phyloP scores from a whole-genome alignment of 2,113 vertebrate species.

The Sinocyclocheilus anophthalmus region DNA sequence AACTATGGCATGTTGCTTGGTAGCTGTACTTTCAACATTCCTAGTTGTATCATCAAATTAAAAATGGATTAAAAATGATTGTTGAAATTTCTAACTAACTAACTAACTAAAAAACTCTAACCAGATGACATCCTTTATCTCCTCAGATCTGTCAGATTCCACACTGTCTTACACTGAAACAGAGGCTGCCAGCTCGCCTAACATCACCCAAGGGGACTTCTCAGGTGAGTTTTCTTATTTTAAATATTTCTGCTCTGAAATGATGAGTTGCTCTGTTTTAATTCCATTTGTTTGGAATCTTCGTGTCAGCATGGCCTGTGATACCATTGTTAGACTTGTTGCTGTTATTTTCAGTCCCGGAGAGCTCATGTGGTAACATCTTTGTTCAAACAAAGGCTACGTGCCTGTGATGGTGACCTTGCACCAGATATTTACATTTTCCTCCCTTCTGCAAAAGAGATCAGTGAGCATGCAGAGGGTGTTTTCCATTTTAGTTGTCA shows the following conservation, averaged over 20 bases:
- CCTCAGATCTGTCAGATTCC: slow-evolving; percentile 94
- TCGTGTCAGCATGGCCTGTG: background rate
- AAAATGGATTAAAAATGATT: background rate
- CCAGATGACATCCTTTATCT: slow-evolving; percentile 32
- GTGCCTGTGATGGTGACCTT: slow-evolving; percentile 44
- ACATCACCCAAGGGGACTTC: slow-evolving; percentile 87
- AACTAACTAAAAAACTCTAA: background rate
- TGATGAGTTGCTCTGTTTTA: too few species aligned
- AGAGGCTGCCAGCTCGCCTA: slow-evolving; percentile 91
- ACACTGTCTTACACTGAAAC: slow-evolving; percentile 99
- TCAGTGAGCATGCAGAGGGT: slow-evolving; percentile 9
- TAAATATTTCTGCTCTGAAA: background rate
- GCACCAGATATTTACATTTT: slow-evolving; percentile 35
- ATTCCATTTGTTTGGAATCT: background rate
- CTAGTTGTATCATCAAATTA: background rate
- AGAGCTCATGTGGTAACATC: slow-evolving; percentile 38
- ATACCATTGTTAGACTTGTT: slow-evolving; percentile 20
- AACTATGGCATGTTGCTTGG: too few species aligned
- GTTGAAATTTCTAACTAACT: too few species aligned
- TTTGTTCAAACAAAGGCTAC: slow-evolving; percentile 48
- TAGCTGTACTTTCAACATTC: too few species aligned
- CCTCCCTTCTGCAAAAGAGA: slow-evolving; percentile 9
- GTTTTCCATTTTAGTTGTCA: background rate
- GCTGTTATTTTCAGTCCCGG: slow-evolving; percentile 19
- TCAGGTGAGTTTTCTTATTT: slow-evolving; percentile 83